Evolutionary conservation across 2,113 vertebrate species (phyloP), one percentile per base, ranked within the genome.

Genomic region (Aptenodytes patagonicus): DNA sequence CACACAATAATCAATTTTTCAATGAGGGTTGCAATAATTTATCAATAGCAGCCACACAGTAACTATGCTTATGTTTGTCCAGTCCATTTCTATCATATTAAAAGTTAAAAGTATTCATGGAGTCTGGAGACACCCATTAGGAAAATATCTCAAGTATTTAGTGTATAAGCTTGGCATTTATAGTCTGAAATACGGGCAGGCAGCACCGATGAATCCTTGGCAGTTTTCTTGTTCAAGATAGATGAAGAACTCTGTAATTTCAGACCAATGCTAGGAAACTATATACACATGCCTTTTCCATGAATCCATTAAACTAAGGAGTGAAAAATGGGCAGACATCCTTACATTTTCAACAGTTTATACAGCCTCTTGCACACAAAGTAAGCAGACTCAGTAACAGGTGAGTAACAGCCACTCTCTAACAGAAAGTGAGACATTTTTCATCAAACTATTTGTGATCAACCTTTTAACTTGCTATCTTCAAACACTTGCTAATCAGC

Each of bases 201-300:
- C 76, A 95, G 87, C 11, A 24, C 87, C 80, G 77, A 71, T 65
- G 88, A 89, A 96, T 96, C 92, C 95, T 34, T 38, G 42, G 81
- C 83, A 79, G 78, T 88, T 86, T 76, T 89, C 93, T 89, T 68
- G 40, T 83, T 96, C 89, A 82, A 65, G 90, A 95, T 6, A 78
- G 92, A 89, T 71, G 61, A 76, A 79, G 71, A 96, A 80, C 79
- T 88, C 91, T 16, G 24, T 73, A 83, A 97, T 96, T 96, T 81
- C 84, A 96, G 92, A 93, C 80, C 87, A 96, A 86, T 91, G 79
- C 90, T 96, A 91, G 76, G 92, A 95, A 87, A 79, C 52, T 71
- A 73, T 51, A 94, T 76, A 81, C 11, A 86, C 55, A 69, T 78
- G 34, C 83, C 83, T 93, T 82, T 60, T 83, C 91, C 54, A 88